Conservation (phyloP, 1,140 invertebrate species). For the Choristoneura fumiferana region DNA sequence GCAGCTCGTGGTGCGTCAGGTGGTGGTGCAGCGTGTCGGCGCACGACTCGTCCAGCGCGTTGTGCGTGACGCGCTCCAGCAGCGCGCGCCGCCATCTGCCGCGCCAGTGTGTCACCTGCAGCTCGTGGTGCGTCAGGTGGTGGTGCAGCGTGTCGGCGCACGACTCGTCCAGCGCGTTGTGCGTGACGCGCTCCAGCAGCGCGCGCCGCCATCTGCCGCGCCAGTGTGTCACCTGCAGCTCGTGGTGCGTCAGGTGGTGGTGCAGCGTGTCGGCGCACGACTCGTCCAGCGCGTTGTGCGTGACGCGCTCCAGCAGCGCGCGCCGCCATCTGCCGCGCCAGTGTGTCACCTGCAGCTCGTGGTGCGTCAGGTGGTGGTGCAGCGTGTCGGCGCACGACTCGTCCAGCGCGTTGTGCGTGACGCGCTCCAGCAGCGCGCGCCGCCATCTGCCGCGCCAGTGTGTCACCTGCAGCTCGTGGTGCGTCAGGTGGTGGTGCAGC, state of each 20-base stretch:
- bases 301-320: conserved; percentile 86
- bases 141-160: conserved; percentile 86
- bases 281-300: conserved; percentile 92
- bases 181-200: conserved; percentile 89
- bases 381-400: conserved; percentile 95
- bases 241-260: conserved; percentile 54
- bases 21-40: conserved; percentile 83
- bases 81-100: conserved; percentile 93
- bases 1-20: conserved; percentile 55
- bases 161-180: conserved; percentile 97
- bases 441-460: conserved; percentile 41
- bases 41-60: conserved; percentile 87
- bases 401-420: conserved; percentile 94
- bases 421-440: no score
- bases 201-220: no score
- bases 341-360: conserved; percentile 61
- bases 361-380: conserved; percentile 57
- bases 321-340: conserved; percentile 91
- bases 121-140: conserved; percentile 54
- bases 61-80: conserved; percentile 87
- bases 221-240: conserved; percentile 70
- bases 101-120: conserved; percentile 74
- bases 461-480: conserved; percentile 62
- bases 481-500: conserved; percentile 65
- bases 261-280: conserved; percentile 82